Base-by-base conservation (phyloP, 2,888 invertebrate species). In the Ophraella communa region DNA sequence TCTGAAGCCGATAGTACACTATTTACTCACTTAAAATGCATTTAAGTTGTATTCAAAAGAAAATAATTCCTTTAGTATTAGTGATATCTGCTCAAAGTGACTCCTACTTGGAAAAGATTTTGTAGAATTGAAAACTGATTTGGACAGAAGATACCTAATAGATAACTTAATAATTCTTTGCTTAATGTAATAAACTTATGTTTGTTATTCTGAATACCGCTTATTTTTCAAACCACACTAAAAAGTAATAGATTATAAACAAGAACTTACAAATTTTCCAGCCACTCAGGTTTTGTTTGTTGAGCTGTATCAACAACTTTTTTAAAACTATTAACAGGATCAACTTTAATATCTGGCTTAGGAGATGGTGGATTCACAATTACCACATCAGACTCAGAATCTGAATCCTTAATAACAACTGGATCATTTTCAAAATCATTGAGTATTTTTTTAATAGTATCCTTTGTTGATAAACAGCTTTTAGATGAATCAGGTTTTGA, bases 241-340 rank as follows among this genome's bases (percentile, higher is more conserved):
- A 18, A 35, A 39, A 44, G 10, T 27, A 27, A 27, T 27, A 27
- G 7, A 39, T 45, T 33, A 7, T 55, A 52, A 42, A 62, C 10
- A 21, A 52, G n/a, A 45, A 81, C 81, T 80, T 77, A 82, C 81
- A 87, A 74, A 68, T 85, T 84, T 3, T 79, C 68, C 5, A 89
- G 77, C 88, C 88, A 90, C 65, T 86, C 83, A 0, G 78, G 76
- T 17, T 85, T 84, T 4, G 85, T 82, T 8, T 85, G 77, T 0
- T 84, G 83, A 18, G 82, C 83, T 21, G 85, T 83, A 72, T 83
- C 86, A n/a, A 86, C 81, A 3, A 86, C 84, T 23, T 85, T 86
- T 72, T 85, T 84, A 20, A 90, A 80, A 24, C 88, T 84, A 76
- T 90, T 90, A 4, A 82, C 72, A 17, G 78, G 78, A 27, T 77